phyloP scores from a whole-genome alignment of 2,113 vertebrate genomes.

The Rhegmatorhina hoffmannsi region DNA sequence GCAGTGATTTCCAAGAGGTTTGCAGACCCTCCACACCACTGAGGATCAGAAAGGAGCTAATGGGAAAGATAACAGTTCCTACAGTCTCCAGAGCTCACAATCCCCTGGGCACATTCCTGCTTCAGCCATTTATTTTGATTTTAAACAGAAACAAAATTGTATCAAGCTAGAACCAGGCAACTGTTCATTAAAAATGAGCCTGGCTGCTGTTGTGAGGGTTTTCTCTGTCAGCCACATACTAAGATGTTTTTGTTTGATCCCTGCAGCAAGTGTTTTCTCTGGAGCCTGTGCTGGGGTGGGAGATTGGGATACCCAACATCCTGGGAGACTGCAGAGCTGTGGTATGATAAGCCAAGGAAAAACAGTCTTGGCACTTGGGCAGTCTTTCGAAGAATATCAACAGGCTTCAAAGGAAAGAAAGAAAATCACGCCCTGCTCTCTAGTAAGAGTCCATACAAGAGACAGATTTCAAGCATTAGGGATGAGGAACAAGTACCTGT shows the following conservation, averaged over 20 bases:
- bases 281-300: not conserved
- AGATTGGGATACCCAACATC: not conserved
- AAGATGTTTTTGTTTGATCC: not conserved
- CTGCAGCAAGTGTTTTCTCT: not conserved
- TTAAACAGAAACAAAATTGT: not conserved
- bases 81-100: not conserved
- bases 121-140: not conserved
- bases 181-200: not conserved
- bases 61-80: not conserved
- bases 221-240: not conserved
- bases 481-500: not conserved
- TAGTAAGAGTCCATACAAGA: not conserved
- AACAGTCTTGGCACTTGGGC: not conserved
- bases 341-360: not conserved
- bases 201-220: not conserved
- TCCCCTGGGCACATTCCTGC: not conserved
- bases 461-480: not conserved
- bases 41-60: not conserved
- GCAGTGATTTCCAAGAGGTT: slow-evolving; percentile 2
- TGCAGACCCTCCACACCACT: not conserved
- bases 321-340: not conserved
- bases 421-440: not conserved
- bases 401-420: not conserved
- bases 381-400: not conserved
- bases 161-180: not conserved